Percentiles rank a stretch among this genome's conserved stretches.
Evolutionary conservation across 1,140 invertebrate species (phyloP).

Genomic region (Pachyrhynchus sulphureomaculatus): DNA sequence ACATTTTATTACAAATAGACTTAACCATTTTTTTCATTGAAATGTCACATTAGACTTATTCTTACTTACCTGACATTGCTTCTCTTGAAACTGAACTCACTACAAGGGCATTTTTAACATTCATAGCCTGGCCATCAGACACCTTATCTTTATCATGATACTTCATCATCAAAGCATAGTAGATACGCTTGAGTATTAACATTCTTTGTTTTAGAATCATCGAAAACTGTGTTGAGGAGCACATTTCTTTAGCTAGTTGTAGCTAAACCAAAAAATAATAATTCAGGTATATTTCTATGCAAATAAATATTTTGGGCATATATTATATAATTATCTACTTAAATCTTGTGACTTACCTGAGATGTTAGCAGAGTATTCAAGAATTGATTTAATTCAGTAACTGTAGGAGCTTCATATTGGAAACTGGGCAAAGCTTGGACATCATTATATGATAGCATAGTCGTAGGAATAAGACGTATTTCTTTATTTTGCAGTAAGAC

Average conservation of each 20-base stretch:
- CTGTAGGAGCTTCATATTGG: constrained; percentile 53
- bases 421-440: constrained; percentile 53
- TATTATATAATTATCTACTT: too few relatives aligned
- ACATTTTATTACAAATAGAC: too few relatives aligned
- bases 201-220: constrained; percentile 59
- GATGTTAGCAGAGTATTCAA: constrained; percentile 55
- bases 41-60: too few relatives aligned
- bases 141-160: constrained; percentile 58
- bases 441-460: constrained; percentile 44
- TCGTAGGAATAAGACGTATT: constrained; percentile 45
- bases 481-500: constrained; percentile 59
- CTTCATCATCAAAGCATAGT: constrained; percentile 58
- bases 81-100: constrained; percentile 13
- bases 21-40: too few relatives aligned
- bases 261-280: too few relatives aligned
- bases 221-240: constrained; percentile 60
- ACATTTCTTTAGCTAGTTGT: constrained; percentile 58
- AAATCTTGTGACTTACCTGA: too few relatives aligned
- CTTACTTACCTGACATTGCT: constrained; percentile 11
- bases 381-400: constrained; percentile 58
- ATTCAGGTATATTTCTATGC: too few relatives aligned
- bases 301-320: too few relatives aligned
- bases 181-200: constrained; percentile 62
- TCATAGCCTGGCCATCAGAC: constrained; percentile 32
- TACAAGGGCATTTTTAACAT: constrained; percentile 14